These are phyloP conservation scores for Anguilla marmorata DNA, from an alignment of 2,797 vertebrate species.

Conservation along the genomic window DNA sequence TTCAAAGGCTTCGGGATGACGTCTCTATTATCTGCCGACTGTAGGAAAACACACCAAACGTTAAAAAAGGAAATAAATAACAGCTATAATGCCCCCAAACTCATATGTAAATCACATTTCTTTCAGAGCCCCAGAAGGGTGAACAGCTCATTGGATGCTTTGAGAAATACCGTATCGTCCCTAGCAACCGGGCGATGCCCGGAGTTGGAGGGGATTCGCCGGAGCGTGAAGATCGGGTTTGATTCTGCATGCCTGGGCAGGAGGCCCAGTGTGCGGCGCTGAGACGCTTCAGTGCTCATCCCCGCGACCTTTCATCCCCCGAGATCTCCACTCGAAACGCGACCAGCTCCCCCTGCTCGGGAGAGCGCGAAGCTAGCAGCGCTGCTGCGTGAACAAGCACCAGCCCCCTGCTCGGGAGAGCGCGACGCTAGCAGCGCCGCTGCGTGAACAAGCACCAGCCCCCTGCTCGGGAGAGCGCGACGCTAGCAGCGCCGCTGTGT, in stretches of 20 bases:
- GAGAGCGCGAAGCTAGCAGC: not conserved
- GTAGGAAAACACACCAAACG: not conserved
- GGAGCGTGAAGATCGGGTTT: constrained; percentile 16
- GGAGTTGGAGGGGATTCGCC: not conserved
- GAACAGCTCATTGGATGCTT: not conserved
- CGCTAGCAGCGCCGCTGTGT: not conserved
- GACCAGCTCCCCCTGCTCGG: not conserved
- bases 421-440: not conserved
- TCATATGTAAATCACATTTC: not conserved
- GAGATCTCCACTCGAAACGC: not conserved
- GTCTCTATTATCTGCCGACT: constrained; percentile 16
- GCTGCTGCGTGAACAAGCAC: not conserved
- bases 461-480: not conserved
- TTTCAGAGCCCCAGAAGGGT: not conserved
- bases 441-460: not conserved
- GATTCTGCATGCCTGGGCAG: constrained; percentile 28
- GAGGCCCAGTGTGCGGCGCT: not conserved
- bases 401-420: not conserved
- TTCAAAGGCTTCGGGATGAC: not conserved
- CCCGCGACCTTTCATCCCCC: constrained; percentile 27
- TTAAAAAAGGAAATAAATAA: not conserved
- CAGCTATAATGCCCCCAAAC: not conserved
- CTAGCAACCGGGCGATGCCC: not conserved
- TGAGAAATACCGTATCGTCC: constrained; percentile 9
- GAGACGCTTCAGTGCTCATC: constrained; percentile 24